Percentiles rank a stretch among this genome's conserved stretches.
Conservation (phyloP, 2,797 vertebrate genomes). For the Geotrypetes seraphini region DNA sequence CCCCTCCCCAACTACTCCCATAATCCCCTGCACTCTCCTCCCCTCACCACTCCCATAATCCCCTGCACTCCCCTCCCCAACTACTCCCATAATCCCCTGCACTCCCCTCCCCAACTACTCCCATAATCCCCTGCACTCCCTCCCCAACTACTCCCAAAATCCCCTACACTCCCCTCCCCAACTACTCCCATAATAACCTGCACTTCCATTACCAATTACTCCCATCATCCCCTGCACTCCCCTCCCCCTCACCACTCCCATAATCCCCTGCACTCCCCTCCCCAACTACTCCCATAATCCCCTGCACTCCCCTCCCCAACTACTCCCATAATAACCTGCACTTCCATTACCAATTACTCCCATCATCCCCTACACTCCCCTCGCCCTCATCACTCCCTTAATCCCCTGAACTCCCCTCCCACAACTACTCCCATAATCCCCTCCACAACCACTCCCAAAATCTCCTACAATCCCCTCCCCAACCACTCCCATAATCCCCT, state of each 20-base stretch:
- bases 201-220: slow-evolving; percentile 31
- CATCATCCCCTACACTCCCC: slow-evolving; percentile 2
- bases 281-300: slow-evolving; percentile 22
- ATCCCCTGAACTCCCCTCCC: not conserved
- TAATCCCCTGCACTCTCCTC: not conserved
- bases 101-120: not conserved
- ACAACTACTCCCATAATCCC: not conserved
- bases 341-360: not conserved
- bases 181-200: slow-evolving; percentile 47
- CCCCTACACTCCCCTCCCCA: slow-evolving; percentile 38
- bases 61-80: not conserved
- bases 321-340: not conserved
- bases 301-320: too few relatives aligned
- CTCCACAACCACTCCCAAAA: too few relatives aligned
- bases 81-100: not conserved
- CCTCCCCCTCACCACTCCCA: not conserved
- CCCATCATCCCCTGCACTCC: slow-evolving; percentile 9
- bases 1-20: too few relatives aligned
- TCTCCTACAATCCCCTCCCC: not conserved
- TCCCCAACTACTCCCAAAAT: slow-evolving; percentile 29
- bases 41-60: too few relatives aligned
- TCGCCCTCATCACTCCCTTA: not conserved
- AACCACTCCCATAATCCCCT: slow-evolving; percentile 43
- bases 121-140: slow-evolving; percentile 22
- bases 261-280: slow-evolving; percentile 21